Conservation (phyloP, 2,888 invertebrate species). For the Slavum lentiscoides region DNA sequence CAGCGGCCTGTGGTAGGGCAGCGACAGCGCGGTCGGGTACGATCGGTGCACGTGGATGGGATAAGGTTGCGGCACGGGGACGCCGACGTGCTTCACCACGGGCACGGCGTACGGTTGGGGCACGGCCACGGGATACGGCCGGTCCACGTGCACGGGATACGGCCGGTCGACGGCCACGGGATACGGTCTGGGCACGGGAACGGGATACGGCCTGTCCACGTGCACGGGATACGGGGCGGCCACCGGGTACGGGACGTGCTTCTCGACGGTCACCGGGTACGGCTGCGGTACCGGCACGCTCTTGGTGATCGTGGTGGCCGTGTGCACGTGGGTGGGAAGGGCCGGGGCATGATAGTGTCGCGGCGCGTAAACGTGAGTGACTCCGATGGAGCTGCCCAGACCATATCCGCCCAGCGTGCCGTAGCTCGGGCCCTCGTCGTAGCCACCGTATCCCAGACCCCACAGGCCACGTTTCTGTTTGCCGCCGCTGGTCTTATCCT, state of each 20-base stretch:
- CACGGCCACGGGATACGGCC: slow-evolving; percentile 57
- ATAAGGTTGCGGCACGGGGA: slow-evolving; percentile 58
- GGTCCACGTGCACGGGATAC: slow-evolving; percentile 58
- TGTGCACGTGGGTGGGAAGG: slow-evolving; percentile 58
- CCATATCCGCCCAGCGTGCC: slow-evolving; percentile 56
- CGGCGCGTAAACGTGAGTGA: slow-evolving; percentile 40
- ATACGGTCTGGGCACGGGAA: slow-evolving; percentile 59
- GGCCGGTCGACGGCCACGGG: slow-evolving; percentile 55
- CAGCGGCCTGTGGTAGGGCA: slow-evolving; percentile 52
- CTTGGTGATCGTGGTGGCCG: slow-evolving; percentile 63
- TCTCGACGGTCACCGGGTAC: slow-evolving; percentile 63
- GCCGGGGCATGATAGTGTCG: slow-evolving; percentile 57
- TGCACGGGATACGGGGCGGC: slow-evolving; percentile 62
- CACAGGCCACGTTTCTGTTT: slow-evolving; percentile 61
- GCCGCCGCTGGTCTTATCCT: slow-evolving; percentile 55
- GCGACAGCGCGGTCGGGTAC: slow-evolving; percentile 44
- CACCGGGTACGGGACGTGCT: slow-evolving; percentile 61
- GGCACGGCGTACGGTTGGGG: slow-evolving; percentile 56
- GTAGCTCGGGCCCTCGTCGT: slow-evolving; percentile 56
- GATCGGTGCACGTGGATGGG: slow-evolving; percentile 63
- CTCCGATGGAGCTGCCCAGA: slow-evolving; percentile 52
- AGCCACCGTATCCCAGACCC: slow-evolving; percentile 61
- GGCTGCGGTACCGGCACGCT: slow-evolving; percentile 64
- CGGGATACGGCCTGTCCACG: slow-evolving; percentile 63
- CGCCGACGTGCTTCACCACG: slow-evolving; percentile 56